Evolutionary conservation across 1,140 invertebrate genomes (phyloP), one percentile per base, ranked within the genome.

Genomic region (Lithobius niger): DNA sequence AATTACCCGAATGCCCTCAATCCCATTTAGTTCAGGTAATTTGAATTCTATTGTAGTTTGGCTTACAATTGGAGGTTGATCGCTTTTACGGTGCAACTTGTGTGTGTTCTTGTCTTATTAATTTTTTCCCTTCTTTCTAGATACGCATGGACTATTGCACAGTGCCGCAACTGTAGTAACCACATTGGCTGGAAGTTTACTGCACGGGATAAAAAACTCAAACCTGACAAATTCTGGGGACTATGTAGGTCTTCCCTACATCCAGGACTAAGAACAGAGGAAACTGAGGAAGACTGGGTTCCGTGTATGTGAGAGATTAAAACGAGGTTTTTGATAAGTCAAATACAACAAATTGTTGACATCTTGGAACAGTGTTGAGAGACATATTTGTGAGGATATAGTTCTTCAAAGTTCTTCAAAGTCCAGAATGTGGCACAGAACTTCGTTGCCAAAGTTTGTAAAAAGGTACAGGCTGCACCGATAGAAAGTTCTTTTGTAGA

Each of bases 151-250:
- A 84, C 79, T 27, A 83, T 87, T 52, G 79, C 79, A 6, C 69
- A 78, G 48, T 90, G 87, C 61, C 66, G 69, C 53, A 61, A 66
- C 15, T 90, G 87, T 66, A 62, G 69, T 19, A 70, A 66, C 44
- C 86, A 90, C 63, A 74, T 88, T 55, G 87, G 86, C 0, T 90
- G 87, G 87, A 76, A 77, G 61, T 90, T 88, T 64, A 82, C 78
- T 19, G 79, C 82, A 0, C 71, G 70, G 0, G 66, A 74, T 15
- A 74, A 70, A 42, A 71, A 77, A 56, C 66, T 87, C 42, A 75
- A 74, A 54, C 86, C 86, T 2, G 69, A 71, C 43, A 74, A 73
- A 52, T 88, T 89, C 65, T 88, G 78, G 73, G 86, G 83, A 10
- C 69, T 88, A 4, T 78, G 79, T 55, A 62, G 74, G n/a, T 62